Conservation (phyloP, 2,797 vertebrate species). For the Etheostoma nigrum region DNA sequence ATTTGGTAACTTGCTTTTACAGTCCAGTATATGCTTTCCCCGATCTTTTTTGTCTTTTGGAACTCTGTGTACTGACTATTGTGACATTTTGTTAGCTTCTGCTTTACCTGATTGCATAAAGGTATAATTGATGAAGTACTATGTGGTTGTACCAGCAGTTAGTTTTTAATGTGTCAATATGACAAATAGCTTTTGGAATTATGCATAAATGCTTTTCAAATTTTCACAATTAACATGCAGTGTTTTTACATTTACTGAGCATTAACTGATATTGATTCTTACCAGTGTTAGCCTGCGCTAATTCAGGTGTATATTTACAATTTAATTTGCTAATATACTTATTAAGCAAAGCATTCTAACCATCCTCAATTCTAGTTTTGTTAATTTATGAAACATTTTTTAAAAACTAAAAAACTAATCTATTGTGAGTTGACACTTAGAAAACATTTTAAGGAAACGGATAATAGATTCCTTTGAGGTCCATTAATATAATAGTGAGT, state of each 20-base stretch:
- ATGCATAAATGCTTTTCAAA: background rate
- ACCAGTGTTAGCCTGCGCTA: background rate
- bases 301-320: background rate
- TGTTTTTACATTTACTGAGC: constrained; percentile 4
- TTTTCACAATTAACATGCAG: background rate
- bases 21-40: constrained; percentile 14
- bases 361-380: background rate
- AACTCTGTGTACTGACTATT: background rate
- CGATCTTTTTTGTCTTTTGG: background rate
- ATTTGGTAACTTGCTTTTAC: constrained; percentile 11
- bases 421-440: background rate
- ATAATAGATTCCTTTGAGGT: background rate
- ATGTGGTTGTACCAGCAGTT: background rate
- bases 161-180: background rate
- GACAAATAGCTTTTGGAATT: background rate
- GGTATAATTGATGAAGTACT: background rate
- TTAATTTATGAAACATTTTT: background rate
- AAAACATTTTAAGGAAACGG: background rate
- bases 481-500: background rate
- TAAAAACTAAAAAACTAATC: background rate
- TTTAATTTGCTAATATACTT: background rate
- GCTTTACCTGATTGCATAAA: background rate
- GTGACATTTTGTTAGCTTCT: background rate
- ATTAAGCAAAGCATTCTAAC: background rate
- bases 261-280: background rate